A percentile compares a stretch with the other conserved stretches of the same genome.
These are phyloP conservation scores for Glyphotaelius pellucidus DNA, from an alignment of 2,888 invertebrate genomes.

Conservation along the genomic window DNA sequence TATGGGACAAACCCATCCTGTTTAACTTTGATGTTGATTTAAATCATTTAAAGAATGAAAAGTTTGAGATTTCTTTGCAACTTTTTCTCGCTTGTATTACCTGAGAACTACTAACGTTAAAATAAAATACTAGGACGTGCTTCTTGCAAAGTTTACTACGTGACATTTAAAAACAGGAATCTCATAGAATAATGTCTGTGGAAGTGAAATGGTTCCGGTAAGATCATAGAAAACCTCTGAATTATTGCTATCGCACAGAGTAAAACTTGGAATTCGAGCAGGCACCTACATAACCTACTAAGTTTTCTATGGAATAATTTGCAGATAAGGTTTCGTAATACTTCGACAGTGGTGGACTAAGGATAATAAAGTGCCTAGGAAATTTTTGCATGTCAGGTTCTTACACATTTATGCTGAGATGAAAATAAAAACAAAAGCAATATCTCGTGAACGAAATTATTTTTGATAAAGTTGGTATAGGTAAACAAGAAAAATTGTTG, in stretches of 20 bases:
- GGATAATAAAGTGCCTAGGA: background rate
- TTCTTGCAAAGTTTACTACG: background rate
- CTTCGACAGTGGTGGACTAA: background rate
- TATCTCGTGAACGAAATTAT: too few species aligned
- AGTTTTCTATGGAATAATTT: background rate
- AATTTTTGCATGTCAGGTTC: background rate
- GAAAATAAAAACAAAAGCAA: too few species aligned
- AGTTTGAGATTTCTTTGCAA: background rate
- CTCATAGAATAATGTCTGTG: background rate
- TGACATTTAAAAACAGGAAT: background rate
- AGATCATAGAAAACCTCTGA: background rate
- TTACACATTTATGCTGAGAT: too few species aligned
- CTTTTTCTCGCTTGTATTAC: background rate
- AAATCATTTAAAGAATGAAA: background rate
- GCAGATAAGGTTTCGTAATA: background rate
- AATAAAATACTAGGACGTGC: background rate
- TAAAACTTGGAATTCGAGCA: background rate
- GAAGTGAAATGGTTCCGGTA: conserved; percentile 2
- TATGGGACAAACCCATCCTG: background rate
- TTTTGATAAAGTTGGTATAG: too few species aligned
- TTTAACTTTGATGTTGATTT: background rate
- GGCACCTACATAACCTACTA: background rate
- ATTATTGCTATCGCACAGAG: background rate
- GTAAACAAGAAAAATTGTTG: background rate
- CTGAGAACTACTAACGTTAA: background rate